Base-by-base conservation (phyloP, 2,888 invertebrate species). In the Abscondita cerata region DNA sequence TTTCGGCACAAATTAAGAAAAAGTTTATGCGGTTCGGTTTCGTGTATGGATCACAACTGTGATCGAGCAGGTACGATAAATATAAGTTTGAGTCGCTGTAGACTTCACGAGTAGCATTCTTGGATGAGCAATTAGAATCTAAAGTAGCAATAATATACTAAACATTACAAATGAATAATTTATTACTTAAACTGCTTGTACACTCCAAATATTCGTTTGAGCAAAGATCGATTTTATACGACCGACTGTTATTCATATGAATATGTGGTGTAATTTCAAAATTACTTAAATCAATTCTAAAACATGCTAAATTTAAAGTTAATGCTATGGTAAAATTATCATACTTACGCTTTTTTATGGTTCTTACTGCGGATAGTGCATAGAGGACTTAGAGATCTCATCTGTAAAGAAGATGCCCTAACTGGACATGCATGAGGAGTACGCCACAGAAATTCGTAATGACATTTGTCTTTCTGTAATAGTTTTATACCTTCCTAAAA, bases 381-480 rank as follows among this genome's bases (percentile, higher is more conserved):
- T 8, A 44, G 19, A 4, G 2, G 2, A 18, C n/a, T 11, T 9
- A 9, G 5, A 3, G 44, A 44, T n/a, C 44, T 44, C n/a, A 11
- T 15, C 18, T 18, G 4, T 4, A 8, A n/a, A 4, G 3, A 8
- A 18, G 44, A 6, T 15, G 1, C 5, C 11, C 19, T 18, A 11
- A 2, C 47, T 40, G n/a, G 8, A 34, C 62, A 62, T 4, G 56
- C 62, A n/a, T 48, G 9, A 13, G 31, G 31, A 1, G 62, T 62
- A 33, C 25, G 41, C 62, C 62, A 62, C 1, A 53, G 1, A 58
- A 62, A 62, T 44, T 58, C 50, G 16, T 62, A 47, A 6, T n/a
- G 34, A 36, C 62, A 62, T 0, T 2, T 13, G 18, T 15, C 40
- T n/a, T 53, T 48, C 11, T 44, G 41, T 12, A 50, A 16, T 6